These are phyloP conservation scores for Hesperia comma DNA, from an alignment of 2,888 invertebrate species.

Conservation along the genomic window DNA sequence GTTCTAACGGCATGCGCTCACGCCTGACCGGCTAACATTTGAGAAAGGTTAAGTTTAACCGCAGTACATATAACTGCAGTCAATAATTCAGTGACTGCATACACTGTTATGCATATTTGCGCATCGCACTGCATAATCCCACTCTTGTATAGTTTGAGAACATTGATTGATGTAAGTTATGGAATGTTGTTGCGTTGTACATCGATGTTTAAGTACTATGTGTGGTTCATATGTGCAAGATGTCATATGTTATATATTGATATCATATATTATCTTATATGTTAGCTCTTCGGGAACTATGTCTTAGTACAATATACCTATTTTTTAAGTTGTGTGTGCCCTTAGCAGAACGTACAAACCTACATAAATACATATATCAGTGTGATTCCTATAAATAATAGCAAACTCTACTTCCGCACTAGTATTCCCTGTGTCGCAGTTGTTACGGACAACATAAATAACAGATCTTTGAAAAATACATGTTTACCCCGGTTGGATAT, in stretches of 20 bases:
- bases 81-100: slow-evolving; percentile 31
- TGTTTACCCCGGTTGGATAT: no score
- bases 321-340: no score
- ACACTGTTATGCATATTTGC: slow-evolving; percentile 19
- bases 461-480: no score
- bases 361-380: no score
- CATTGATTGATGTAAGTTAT: slow-evolving; percentile 5
- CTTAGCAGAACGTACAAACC: no score
- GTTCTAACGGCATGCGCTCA: slow-evolving; percentile 51
- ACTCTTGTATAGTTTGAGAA: slow-evolving; percentile 5
- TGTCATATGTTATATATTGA: neutral
- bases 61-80: slow-evolving; percentile 40
- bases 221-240: neutral
- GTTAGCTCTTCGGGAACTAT: no score
- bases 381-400: no score
- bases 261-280: no score
- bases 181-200: slow-evolving; percentile 4
- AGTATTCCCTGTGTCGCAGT: no score
- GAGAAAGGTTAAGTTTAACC: slow-evolving; percentile 66
- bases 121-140: slow-evolving; percentile 19
- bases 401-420: no score
- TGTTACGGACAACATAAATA: no score
- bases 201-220: neutral
- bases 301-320: no score
- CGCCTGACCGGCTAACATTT: slow-evolving; percentile 68